Evolutionary conservation across 1,140 invertebrate species (phyloP), one percentile per base, ranked within the genome.

Genomic region (Drosophila elegans): DNA sequence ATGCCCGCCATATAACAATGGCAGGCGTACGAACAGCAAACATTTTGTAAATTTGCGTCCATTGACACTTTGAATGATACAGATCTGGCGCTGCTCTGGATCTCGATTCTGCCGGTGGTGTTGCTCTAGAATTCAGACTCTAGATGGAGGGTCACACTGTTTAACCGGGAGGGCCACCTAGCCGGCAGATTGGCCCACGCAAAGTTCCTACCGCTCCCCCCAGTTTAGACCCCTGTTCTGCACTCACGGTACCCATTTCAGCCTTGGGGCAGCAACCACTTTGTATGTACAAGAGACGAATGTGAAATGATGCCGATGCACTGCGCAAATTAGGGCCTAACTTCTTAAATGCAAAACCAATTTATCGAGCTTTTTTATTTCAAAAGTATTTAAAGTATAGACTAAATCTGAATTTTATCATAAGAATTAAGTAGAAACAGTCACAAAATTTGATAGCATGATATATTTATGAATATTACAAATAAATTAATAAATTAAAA

Each of bases 181-280:
- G 27, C 34, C 41, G 42, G 39, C 25, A 16, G 16, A 32, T 52
- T 53, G 51, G 63, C 39, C 55, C 64, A 69, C 51, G 46, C 59
- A 56, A 16, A 39, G 25, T 44, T 60, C 7, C 34, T 12, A 1
- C 51, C 10, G 53, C 39, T 12, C 4, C 2, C 12, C 44, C 12
- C 44, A 32, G 44, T 21, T 11, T 5, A 34, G 54, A 11, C 13
- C 36, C 38, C 38, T 4, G 7, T 9, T 13, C 60, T 11, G 13
- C 32, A 52, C 25, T 34, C 11, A 27, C 21, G 44, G 21, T 57
- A 69, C 62, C 61, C 74, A 59, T 57, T 75, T 75, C 52, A 67
- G 53, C 73, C 73, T 72, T 72, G 68, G 45, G 60, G 60, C 73
- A 72, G 49, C 78, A 57, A 52, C 63, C 63, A 76, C 78, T 80